phyloP scores from a whole-genome alignment of 2,113 vertebrate genomes.

The Polypterus senegalus region DNA sequence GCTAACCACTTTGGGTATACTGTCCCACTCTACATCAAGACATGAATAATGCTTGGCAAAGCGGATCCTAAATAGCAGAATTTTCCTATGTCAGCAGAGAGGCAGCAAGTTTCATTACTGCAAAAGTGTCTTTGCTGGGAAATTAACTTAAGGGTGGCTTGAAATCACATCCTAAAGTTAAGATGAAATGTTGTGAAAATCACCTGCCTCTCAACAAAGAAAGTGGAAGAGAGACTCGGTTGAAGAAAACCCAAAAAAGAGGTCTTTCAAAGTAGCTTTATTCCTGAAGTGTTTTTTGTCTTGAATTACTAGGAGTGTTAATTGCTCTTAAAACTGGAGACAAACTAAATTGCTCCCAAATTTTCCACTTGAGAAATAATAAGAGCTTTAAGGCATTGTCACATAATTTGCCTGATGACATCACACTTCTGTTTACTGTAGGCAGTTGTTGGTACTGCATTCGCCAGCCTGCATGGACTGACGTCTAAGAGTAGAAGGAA shows the following conservation, averaged over 20 bases:
- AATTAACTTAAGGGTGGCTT: slow-evolving; percentile 32
- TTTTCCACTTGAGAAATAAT: slow-evolving; percentile 14
- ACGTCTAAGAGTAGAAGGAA: too few relatives aligned
- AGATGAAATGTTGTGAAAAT: too few relatives aligned
- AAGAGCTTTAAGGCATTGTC: slow-evolving; percentile 6
- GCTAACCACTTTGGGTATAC: not conserved
- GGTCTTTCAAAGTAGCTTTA: too few relatives aligned
- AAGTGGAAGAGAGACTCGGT: too few relatives aligned
- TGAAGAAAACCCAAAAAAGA: too few relatives aligned
- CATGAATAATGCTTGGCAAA: slow-evolving; percentile 38
- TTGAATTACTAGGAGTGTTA: slow-evolving; percentile 7
- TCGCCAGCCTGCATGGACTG: too few relatives aligned
- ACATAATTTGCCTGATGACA: slow-evolving; percentile 2
- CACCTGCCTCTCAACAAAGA: too few relatives aligned
- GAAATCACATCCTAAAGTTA: slow-evolving; percentile 7
- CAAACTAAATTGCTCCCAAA: slow-evolving; percentile 4
- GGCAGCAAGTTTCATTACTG: slow-evolving; percentile 34
- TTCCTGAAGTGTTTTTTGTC: too few relatives aligned
- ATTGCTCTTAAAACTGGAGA: slow-evolving; percentile 4
- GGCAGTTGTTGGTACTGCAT: not conserved
- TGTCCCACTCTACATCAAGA: slow-evolving; percentile 27
- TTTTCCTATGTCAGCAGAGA: slow-evolving; percentile 37
- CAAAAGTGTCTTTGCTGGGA: slow-evolving; percentile 32
- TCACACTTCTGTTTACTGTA: not conserved
- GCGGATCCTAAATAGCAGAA: slow-evolving; percentile 25